Evolutionary conservation across 2,113 vertebrate species (phyloP).

Genomic region (Cavia porcellus): DNA sequence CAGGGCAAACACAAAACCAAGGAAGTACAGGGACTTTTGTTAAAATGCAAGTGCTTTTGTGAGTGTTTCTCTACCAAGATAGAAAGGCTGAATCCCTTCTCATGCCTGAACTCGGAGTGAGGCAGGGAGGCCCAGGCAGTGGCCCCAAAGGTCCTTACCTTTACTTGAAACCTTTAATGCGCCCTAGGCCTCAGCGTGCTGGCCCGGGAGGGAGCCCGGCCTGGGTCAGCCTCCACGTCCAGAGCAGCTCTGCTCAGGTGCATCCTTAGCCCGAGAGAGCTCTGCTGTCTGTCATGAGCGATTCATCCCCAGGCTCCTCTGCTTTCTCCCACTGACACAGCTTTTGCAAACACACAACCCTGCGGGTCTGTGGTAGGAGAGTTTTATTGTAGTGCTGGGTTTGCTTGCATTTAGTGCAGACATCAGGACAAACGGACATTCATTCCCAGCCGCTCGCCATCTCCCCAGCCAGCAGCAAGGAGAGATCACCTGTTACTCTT

Average conservation of each 20-base stretch:
- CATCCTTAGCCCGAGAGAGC: neutral
- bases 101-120: neutral
- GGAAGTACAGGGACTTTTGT: conserved; percentile 18
- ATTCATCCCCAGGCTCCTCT: neutral
- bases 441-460: rapidly evolving
- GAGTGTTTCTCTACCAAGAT: neutral
- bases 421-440: neutral
- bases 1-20: too few species aligned
- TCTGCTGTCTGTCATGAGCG: rapidly evolving
- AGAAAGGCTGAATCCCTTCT: neutral
- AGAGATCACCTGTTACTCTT: rapidly evolving
- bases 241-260: rapidly evolving
- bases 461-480: rapidly evolving
- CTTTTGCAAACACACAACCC: neutral
- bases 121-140: neutral
- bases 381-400: neutral
- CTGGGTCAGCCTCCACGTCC: neutral
- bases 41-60: neutral
- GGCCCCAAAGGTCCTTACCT: neutral
- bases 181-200: rapidly evolving
- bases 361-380: neutral
- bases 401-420: neutral
- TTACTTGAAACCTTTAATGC: neutral
- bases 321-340: neutral
- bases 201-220: too few species aligned